phyloP scores from a whole-genome alignment of 1,140 invertebrate genomes.

The Augochlora pura region DNA sequence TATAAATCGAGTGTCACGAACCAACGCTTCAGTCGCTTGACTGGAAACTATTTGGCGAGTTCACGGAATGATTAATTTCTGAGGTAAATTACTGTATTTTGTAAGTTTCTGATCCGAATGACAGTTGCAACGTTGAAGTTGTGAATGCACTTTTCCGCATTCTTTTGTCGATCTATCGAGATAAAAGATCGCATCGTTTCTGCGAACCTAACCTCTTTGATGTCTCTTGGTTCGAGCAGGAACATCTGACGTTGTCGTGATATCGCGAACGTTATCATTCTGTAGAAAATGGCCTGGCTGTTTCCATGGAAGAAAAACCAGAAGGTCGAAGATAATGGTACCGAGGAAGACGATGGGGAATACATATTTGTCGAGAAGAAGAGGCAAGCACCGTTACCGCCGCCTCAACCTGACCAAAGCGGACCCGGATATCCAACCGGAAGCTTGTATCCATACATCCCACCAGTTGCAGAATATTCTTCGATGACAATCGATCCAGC shows the following conservation, averaged over 20 bases:
- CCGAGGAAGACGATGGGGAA: constrained; percentile 60
- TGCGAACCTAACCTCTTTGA: constrained; percentile 11
- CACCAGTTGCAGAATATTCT: constrained; percentile 44
- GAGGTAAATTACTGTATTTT: neutral
- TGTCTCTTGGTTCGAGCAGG: no score
- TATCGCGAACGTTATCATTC: constrained; percentile 8
- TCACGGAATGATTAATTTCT: neutral
- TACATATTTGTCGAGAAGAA: constrained; percentile 69
- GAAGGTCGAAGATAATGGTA: constrained; percentile 65
- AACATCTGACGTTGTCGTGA: neutral
- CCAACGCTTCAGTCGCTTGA: neutral
- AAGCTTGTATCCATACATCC: constrained; percentile 68
- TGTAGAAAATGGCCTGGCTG: constrained; percentile 77
- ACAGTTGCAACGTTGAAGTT: no score
- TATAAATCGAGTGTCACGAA: no score
- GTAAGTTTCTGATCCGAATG: no score
- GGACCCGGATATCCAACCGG: constrained; percentile 28
- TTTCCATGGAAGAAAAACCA: constrained; percentile 77
- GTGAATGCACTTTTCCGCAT: no score
- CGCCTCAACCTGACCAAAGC: constrained; percentile 27
- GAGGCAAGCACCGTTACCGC: constrained; percentile 42
- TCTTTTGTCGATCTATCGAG: neutral
- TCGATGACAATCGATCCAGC: constrained; percentile 35
- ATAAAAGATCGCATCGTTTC: neutral
- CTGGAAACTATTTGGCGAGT: no score